These are phyloP conservation scores for Labeo calbasu DNA, from an alignment of 2,797 vertebrate genomes.

Conservation along the genomic window DNA sequence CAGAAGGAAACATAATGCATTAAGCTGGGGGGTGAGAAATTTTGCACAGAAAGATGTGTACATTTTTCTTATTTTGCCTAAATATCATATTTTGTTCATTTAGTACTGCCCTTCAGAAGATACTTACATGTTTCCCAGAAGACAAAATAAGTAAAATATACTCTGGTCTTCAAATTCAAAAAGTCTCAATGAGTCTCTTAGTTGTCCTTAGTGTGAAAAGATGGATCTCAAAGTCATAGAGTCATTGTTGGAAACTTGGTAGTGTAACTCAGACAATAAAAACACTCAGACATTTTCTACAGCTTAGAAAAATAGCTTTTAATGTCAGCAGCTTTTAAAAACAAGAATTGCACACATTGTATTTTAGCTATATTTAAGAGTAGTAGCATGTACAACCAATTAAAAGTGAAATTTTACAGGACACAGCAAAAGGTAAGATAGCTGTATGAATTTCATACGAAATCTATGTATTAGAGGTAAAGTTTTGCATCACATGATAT, in stretches of 20 bases:
- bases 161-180: no score
- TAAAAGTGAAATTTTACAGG: neutral
- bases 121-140: no score
- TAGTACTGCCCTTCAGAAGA: no score
- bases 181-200: no score
- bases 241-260: neutral
- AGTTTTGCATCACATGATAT: slow-evolving; percentile 21
- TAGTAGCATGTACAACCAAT: neutral
- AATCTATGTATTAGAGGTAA: slow-evolving; percentile 7
- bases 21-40: no score
- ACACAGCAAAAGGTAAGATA: neutral
- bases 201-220: no score
- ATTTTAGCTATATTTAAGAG: neutral
- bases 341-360: neutral
- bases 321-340: slow-evolving; percentile 5
- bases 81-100: no score
- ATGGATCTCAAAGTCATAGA: no score
- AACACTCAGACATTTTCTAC: neutral
- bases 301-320: slow-evolving; percentile 28
- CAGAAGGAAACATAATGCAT: no score
- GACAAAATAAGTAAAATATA: no score
- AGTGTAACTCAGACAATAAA: neutral
- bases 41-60: no score
- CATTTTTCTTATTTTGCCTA: no score
- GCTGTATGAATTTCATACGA: slow-evolving; percentile 25